Percentiles rank a stretch among this genome's conserved stretches.
These are phyloP conservation scores for Neodiprion pinetum DNA, from an alignment of 1,140 invertebrate genomes.

Conservation along the genomic window DNA sequence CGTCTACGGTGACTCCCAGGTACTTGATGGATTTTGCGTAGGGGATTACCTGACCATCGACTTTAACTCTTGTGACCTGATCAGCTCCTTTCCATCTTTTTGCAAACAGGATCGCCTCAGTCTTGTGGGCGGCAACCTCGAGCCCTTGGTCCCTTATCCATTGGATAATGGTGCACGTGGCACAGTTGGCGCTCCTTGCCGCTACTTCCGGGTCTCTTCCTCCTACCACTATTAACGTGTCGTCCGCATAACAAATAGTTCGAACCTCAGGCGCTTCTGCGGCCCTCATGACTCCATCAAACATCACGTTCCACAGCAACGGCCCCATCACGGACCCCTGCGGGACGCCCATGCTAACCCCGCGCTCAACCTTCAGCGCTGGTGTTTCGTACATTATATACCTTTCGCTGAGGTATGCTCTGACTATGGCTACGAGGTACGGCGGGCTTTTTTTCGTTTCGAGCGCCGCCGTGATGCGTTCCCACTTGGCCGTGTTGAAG, in stretches of 20 bases:
- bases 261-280: conserved; percentile 18
- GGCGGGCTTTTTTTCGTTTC: conserved; percentile 22
- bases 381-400: background rate
- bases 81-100: conserved; percentile 6
- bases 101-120: conserved; percentile 30
- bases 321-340: conserved; percentile 42
- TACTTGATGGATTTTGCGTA: background rate
- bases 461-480: conserved; percentile 25
- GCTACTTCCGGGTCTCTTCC: background rate
- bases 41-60: conserved; percentile 9
- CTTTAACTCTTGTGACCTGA: background rate
- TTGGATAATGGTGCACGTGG: background rate
- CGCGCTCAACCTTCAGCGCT: background rate
- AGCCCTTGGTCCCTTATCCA: conserved; percentile 28
- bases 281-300: conserved; percentile 35
- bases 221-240: conserved; percentile 27
- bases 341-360: conserved; percentile 15
- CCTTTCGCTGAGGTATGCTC: conserved; percentile 28
- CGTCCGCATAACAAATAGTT: conserved; percentile 37
- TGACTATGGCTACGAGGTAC: conserved; percentile 28
- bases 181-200: conserved; percentile 22
- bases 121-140: conserved; percentile 32
- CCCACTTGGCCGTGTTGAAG: conserved; percentile 24
- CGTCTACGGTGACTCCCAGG: conserved; percentile 17
- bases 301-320: conserved; percentile 40